Base-by-base conservation (phyloP, 2,113 vertebrate species). In the Heliornis fulica region DNA sequence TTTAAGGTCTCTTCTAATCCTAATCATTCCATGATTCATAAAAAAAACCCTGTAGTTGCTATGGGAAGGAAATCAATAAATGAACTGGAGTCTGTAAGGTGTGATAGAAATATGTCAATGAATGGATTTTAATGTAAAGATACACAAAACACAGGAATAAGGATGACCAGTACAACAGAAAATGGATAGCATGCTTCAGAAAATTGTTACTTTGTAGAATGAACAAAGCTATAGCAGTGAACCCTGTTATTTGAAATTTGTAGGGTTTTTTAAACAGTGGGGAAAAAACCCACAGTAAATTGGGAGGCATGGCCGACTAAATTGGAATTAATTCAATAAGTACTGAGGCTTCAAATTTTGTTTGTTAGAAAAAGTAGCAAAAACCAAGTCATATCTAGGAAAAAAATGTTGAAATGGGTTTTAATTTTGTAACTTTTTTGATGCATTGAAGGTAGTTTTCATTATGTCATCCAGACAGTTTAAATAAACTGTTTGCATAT, bases 401-500 rank as follows among this genome's bases (percentile, higher is more conserved):
- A 94, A 94, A n/a, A 95, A 87, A 87, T n/a, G 43, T 82, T 96
- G 78, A 97, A 97, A 94, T 16, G 2, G 53, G 69, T 50, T 92
- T 97, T 89, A 51, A 77, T 96, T 96, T 96, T 57, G 40, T 94
- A 48, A 29, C 77, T 71, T 69, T 93, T 97, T 96, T 97, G 91
- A 97, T 97, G 48, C 93, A 97, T 96, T 89, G 77, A 92, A 95
- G 81, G 87, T 86, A 94, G 72, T 93, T 97, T 97, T 94, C 93
- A 96, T 97, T 15, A 98, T 97, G 97, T 98, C 97, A 98, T 96
- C 57, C 95, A 93, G 76, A 96, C 86, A 97, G 96, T 96, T 97
- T 97, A 98, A 98, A 98, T 97, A 98, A 98, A 97, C 95, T 97
- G 92, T 96, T 94, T 97, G 87, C 90, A 79, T 93, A 96, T 85